Evolutionary conservation across 2,113 vertebrate species (phyloP).

Genomic region (Protobothrops flavoviridis): DNA sequence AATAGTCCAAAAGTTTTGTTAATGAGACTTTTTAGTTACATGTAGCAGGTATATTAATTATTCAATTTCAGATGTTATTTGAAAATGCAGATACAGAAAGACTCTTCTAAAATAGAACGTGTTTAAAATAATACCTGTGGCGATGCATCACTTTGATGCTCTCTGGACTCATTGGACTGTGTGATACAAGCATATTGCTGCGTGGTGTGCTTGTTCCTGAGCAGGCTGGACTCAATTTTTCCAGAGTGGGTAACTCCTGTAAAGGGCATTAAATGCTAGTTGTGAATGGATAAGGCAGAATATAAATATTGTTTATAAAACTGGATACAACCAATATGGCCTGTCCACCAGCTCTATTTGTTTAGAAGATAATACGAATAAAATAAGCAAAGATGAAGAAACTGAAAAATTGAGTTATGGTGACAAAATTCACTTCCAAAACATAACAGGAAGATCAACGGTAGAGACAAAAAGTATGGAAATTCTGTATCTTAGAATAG

Average conservation of each 20-base stretch:
- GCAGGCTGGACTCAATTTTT: slow-evolving; percentile 85
- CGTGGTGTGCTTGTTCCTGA: slow-evolving; percentile 82
- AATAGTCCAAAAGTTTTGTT: background rate
- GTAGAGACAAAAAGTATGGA: background rate
- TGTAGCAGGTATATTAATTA: background rate
- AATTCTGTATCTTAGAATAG: background rate
- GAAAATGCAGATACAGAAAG: background rate
- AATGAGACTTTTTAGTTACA: background rate
- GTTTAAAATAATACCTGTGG: slow-evolving; percentile 77
- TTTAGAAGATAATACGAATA: background rate
- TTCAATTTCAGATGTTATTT: background rate
- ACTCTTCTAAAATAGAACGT: background rate
- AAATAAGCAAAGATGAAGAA: background rate
- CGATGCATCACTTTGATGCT: slow-evolving; percentile 86
- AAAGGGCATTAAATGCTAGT: slow-evolving; percentile 46
- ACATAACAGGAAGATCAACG: background rate
- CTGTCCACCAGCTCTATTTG: background rate
- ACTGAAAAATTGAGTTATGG: background rate
- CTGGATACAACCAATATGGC: background rate
- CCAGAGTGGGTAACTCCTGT: slow-evolving; percentile 87
- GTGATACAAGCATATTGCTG: slow-evolving; percentile 81
- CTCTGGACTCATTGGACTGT: slow-evolving; percentile 89
- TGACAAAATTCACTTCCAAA: background rate
- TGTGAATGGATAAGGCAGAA: background rate
- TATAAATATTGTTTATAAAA: background rate